Evolutionary conservation across 2,888 invertebrate genomes (phyloP).

Genomic region (Glomeris marginata): DNA sequence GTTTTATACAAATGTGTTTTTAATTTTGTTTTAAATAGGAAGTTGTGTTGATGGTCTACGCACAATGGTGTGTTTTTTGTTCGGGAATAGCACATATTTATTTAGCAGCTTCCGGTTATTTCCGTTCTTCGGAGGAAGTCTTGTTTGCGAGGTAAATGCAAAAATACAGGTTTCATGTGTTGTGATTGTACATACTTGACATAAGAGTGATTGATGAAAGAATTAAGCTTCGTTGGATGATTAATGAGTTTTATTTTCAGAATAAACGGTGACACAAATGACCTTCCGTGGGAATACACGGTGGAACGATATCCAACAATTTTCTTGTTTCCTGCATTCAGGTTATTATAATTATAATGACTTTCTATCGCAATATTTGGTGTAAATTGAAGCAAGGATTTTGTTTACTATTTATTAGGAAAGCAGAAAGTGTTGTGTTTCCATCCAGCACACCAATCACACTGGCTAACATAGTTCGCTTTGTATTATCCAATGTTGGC

Average conservation of each 20-base stretch:
- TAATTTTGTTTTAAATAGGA: slow-evolving; percentile 41
- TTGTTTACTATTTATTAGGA: slow-evolving; percentile 32
- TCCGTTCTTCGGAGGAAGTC: slow-evolving; percentile 29
- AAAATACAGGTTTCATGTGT: not conserved
- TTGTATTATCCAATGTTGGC: slow-evolving; percentile 46
- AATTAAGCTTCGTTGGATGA: not conserved
- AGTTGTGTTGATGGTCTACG: slow-evolving; percentile 59
- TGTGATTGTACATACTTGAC: not conserved
- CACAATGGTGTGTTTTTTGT: slow-evolving; percentile 62
- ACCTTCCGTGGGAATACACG: slow-evolving; percentile 73
- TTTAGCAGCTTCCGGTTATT: slow-evolving; percentile 47
- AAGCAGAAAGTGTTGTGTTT: slow-evolving; percentile 54
- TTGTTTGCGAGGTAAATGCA: slow-evolving; percentile 18
- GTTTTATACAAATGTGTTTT: not conserved
- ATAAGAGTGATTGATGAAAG: not conserved
- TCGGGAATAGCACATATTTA: slow-evolving; percentile 51
- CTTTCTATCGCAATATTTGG: not conserved
- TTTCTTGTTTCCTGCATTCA: slow-evolving; percentile 57
- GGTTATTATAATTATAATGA: slow-evolving; percentile 24
- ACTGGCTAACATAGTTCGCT: slow-evolving; percentile 49
- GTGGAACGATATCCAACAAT: slow-evolving; percentile 64
- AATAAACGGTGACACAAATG: slow-evolving; percentile 67
- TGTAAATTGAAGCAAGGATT: not conserved
- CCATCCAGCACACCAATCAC: slow-evolving; percentile 46
- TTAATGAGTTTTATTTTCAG: slow-evolving; percentile 19